phyloP scores from a whole-genome alignment of 2,888 invertebrate genomes.

The Panzeria rudis region DNA sequence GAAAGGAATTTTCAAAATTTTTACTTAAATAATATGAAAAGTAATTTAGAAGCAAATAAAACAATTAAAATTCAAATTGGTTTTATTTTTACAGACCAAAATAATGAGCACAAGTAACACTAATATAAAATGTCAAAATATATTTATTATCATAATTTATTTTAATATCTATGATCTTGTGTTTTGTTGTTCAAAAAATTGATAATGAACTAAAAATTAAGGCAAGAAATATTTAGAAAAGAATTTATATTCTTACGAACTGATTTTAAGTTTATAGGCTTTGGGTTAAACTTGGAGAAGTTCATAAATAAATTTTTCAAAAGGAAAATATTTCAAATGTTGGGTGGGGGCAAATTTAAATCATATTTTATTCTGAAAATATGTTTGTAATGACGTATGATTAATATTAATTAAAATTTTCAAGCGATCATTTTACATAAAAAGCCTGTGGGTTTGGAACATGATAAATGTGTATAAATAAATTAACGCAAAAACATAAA shows the following conservation, averaged over 20 bases:
- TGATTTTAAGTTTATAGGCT: neutral
- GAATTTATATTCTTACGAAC: no score
- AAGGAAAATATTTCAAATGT: neutral
- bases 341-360: neutral
- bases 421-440: neutral
- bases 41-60: constrained; percentile 27
- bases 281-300: neutral
- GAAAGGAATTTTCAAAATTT: neutral
- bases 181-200: neutral
- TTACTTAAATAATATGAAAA: neutral
- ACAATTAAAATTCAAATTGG: neutral
- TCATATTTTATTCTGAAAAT: neutral
- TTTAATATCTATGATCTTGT: neutral
- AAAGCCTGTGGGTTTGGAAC: neutral
- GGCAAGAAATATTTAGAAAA: neutral
- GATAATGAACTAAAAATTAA: neutral
- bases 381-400: neutral
- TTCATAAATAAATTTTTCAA: neutral
- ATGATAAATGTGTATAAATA: neutral
- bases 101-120: neutral
- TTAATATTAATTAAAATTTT: neutral
- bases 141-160: neutral
- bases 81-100: neutral
- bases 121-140: neutral
- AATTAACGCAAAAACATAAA: neutral